Base-by-base conservation (phyloP, 2,797 vertebrate species). In the Rachycentron canadum region DNA sequence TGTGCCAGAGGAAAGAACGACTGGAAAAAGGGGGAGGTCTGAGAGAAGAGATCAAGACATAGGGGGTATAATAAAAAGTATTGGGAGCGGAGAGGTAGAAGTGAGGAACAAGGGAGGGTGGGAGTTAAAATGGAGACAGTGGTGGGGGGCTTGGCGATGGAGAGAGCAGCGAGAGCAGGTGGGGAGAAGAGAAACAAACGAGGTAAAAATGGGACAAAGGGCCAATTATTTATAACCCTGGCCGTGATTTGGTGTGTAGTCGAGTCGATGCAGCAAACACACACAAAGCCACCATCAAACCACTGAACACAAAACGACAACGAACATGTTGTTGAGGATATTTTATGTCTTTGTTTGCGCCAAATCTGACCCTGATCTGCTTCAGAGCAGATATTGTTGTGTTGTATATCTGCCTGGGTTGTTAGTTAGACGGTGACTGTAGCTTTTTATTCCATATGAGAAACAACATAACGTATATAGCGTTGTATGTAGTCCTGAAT, bases 211-310 rank as follows among this genome's bases (percentile, higher is more conserved):
- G 87, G 90, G 87, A 83, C 86, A 92, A 86, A 92, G 90, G 88
- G 88, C 67, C 88, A 93, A 87, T 93, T 95, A 93, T 94, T 94
- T 93, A 92, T 94, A 93, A 90, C 89, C 72, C 59, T 58, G 73
- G 70, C 69, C 23, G 45, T 86, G 75, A 86, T 85, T 84, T 73
- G 81, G 64, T 76, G 61, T 81, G 81, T 66, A 68, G 59, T 76
- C 0, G 53, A 80, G 76, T 73, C 19, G 36, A 74, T 82, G 72
- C 34, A 58, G 76, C 74, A 76, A 72, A 82, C 70, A 53, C 73
- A 52, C 69, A 63, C 52, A 30, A 49, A 83, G 57, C 40, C 67
- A 50, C 38, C n/a, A 43, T 75, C 43, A 78, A 73, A 65, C 49
- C 34, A 19, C 26, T 0, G 45, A 83, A 73, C 65, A 81, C 60